A percentile compares a stretch with the other conserved stretches of the same genome.
Conservation (phyloP, 2,113 vertebrate genomes). For the Athene cunicularia region DNA sequence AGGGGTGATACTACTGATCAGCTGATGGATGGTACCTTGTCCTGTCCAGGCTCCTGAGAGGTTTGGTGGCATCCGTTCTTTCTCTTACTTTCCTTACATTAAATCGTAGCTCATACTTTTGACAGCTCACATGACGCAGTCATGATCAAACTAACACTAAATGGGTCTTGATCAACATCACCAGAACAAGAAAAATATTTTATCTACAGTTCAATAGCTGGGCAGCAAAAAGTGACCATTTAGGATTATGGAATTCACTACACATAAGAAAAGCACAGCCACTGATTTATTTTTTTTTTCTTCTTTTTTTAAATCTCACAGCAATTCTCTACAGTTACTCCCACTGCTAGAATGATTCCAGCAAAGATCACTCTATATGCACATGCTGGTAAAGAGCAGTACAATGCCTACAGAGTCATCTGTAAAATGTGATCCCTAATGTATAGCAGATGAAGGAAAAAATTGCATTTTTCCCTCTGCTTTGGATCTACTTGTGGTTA, state of each 20-base stretch:
- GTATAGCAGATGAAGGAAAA: background rate
- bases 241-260: background rate
- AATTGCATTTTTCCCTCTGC: background rate
- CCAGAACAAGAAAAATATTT: background rate
- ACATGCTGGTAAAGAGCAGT: background rate
- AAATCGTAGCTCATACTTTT: background rate
- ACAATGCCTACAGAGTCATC: background rate
- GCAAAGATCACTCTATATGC: background rate
- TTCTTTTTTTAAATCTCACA: background rate
- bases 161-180: background rate
- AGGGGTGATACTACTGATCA: background rate
- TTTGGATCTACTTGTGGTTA: background rate
- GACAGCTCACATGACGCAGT: rapidly evolving
- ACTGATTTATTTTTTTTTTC: background rate
- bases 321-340: background rate
- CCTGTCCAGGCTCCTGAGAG: background rate
- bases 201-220: background rate
- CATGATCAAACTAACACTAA: background rate
- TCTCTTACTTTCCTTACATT: background rate
- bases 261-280: background rate
- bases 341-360: background rate
- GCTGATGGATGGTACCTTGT: background rate
- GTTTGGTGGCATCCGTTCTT: background rate
- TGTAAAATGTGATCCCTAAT: slow-evolving; percentile 11
- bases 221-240: background rate